Percentiles rank a stretch among this genome's conserved stretches.
Evolutionary conservation across 2,888 invertebrate species (phyloP).

Genomic region (Folsomia candida): DNA sequence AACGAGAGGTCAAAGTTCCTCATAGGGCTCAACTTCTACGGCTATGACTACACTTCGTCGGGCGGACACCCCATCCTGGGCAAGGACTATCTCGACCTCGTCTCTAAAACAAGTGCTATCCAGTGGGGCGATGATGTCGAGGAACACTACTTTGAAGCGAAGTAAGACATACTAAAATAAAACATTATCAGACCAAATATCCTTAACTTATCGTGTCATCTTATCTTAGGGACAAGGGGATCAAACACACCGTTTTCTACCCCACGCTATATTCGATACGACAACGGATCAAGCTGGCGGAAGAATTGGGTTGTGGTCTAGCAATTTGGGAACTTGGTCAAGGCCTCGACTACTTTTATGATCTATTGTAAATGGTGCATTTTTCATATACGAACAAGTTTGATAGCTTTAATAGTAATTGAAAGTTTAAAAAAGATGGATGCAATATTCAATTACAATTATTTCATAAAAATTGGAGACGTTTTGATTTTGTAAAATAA

Average conservation of each 20-base stretch:
- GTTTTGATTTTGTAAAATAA: too few relatives aligned
- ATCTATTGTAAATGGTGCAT: slow-evolving; percentile 74
- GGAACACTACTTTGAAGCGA: slow-evolving; percentile 82
- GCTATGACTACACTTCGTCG: slow-evolving; percentile 79
- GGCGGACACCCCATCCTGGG: slow-evolving; percentile 81
- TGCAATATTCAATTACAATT: too few relatives aligned
- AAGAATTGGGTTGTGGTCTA: slow-evolving; percentile 66
- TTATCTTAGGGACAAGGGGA: slow-evolving; percentile 65
- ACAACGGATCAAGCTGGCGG: slow-evolving; percentile 73
- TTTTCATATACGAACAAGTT: too few relatives aligned
- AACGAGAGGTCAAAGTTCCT: slow-evolving; percentile 71
- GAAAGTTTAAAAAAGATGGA: too few relatives aligned
- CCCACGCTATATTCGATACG: slow-evolving; percentile 85
- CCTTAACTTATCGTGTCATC: too few relatives aligned
- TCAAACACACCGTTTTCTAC: slow-evolving; percentile 77
- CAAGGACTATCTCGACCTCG: slow-evolving; percentile 70
- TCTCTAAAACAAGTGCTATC: slow-evolving; percentile 72
- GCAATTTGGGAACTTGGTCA: slow-evolving; percentile 97
- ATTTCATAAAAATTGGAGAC: too few relatives aligned
- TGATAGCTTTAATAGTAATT: too few relatives aligned
- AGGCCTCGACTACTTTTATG: slow-evolving; percentile 91
- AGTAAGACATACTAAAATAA: slow-evolving; percentile 60
- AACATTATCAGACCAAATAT: neutral
- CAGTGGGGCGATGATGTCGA: slow-evolving; percentile 72
- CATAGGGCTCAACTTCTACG: slow-evolving; percentile 89